phyloP scores from a whole-genome alignment of 2,113 vertebrate species.

The Phalacrocorax aristotelis region DNA sequence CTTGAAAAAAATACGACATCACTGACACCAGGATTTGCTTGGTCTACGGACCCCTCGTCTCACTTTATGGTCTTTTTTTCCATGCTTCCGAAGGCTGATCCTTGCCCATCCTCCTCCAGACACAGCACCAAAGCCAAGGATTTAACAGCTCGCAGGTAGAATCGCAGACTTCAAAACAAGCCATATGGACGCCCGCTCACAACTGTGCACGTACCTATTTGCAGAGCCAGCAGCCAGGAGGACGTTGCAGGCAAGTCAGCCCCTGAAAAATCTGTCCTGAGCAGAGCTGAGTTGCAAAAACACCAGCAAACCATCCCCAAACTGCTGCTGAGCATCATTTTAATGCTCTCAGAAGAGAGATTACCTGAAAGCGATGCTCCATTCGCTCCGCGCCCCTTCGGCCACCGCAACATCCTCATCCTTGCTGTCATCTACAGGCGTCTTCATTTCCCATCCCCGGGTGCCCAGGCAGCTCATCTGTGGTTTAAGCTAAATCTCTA shows the following conservation, averaged over 20 bases:
- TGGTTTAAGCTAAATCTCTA: not conserved
- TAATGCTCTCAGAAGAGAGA: not conserved
- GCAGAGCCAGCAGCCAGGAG: not conserved
- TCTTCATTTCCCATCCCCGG: not conserved
- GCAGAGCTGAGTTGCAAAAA: not conserved
- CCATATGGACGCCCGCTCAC: fast-evolving
- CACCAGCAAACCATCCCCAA: not conserved
- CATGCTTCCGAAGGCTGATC: not conserved
- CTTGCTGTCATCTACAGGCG: not conserved
- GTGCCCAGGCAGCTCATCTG: not conserved
- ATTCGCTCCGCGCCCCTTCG: fast-evolving
- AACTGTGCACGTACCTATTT: fast-evolving
- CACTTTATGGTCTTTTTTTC: not conserved
- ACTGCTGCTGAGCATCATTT: not conserved
- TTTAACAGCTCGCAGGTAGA: not conserved
- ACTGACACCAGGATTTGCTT: not conserved
- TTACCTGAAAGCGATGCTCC: not conserved
- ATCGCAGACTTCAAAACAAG: not conserved
- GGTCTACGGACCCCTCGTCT: not conserved
- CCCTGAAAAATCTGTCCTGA: not conserved
- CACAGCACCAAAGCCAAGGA: not conserved
- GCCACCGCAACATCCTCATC: not conserved
- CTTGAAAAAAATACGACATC: fast-evolving
- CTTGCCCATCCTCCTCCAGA: not conserved
- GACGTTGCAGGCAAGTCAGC: not conserved